Evolutionary conservation across 2,113 vertebrate species (phyloP).

Genomic region (Coptodon bakossiorum): DNA sequence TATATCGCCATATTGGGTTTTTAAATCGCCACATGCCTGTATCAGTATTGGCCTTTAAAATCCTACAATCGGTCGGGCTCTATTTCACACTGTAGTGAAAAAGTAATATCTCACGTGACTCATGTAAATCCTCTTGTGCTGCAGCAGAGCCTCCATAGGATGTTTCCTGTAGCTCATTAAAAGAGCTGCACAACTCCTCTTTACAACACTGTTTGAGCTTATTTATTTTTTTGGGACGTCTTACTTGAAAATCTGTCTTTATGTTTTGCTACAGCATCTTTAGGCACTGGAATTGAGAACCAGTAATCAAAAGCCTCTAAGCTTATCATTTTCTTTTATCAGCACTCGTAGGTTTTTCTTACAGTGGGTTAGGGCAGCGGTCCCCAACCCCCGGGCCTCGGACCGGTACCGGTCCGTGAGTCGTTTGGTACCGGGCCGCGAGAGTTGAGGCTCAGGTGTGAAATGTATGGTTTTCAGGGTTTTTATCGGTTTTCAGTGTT

Average conservation of each 20-base stretch:
- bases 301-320: not conserved
- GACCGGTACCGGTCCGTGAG: too few relatives aligned
- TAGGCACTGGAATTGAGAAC: not conserved
- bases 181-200: not conserved
- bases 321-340: not conserved
- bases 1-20: not conserved
- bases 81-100: not conserved
- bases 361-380: not conserved
- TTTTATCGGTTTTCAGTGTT: too few relatives aligned
- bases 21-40: not conserved
- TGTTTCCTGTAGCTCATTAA: not conserved
- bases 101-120: not conserved
- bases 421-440: too few relatives aligned
- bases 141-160: not conserved
- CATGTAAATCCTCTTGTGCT: not conserved
- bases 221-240: not conserved
- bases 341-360: not conserved
- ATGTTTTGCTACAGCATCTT: not conserved
- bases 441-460: too few relatives aligned
- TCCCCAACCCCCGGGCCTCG: too few relatives aligned
- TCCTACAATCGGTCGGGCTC: fast-evolving
- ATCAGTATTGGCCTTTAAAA: not conserved
- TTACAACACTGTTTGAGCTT: not conserved
- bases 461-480: too few relatives aligned
- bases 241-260: not conserved